Conservation (phyloP, 2,113 vertebrate species). For the Dryoscopus gambensis region DNA sequence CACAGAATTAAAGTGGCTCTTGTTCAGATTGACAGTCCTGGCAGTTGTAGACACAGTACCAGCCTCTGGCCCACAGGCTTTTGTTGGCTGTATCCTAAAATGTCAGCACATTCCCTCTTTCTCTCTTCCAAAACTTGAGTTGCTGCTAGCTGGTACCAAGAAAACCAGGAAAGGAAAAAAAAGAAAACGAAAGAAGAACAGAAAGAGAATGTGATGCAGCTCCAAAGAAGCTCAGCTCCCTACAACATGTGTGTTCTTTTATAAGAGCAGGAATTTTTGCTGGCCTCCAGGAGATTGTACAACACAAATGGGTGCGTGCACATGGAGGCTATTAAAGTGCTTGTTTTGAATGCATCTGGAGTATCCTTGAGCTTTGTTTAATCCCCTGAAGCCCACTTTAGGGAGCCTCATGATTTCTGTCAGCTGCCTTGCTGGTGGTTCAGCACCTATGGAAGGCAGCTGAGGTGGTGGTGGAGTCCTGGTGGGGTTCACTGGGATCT, state of each 20-base stretch:
- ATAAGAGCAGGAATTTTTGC: neutral
- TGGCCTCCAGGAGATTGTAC: neutral
- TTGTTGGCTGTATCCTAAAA: neutral
- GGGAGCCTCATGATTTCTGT: neutral
- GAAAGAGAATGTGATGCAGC: neutral
- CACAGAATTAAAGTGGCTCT: neutral
- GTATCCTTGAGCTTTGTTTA: slow-evolving; percentile 25
- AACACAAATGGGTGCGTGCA: neutral
- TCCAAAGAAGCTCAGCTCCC: neutral
- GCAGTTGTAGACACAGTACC: neutral
- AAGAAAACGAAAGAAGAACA: neutral
- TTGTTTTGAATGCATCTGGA: neutral
- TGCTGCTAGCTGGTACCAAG: neutral
- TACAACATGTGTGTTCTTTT: neutral
- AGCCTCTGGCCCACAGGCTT: neutral
- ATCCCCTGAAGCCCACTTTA: neutral
- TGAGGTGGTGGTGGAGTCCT: neutral
- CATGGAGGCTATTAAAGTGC: neutral
- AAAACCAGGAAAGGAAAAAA: neutral
- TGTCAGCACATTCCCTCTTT: neutral
- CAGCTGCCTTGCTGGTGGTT: neutral
- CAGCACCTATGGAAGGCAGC: neutral
- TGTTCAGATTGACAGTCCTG: neutral
- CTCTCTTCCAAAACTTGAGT: neutral
- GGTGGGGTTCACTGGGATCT: neutral